A percentile compares a stretch with the other conserved stretches of the same genome.
Conservation (phyloP, 2,113 vertebrate genomes). For the Nerophis lumbriciformis region DNA sequence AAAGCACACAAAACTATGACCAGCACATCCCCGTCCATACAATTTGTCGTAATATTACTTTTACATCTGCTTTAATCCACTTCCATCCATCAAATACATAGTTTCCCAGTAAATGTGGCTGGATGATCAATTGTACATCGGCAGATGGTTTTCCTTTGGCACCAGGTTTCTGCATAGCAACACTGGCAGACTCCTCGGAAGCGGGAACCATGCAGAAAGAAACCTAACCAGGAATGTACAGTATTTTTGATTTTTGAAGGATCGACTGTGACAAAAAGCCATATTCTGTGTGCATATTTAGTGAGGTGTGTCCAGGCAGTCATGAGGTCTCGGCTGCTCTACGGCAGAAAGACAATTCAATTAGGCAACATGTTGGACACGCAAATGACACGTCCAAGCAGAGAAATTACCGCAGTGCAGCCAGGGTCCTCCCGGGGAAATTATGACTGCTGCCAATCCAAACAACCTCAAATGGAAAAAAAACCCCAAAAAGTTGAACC, state of each 20-base stretch:
- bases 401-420: slow-evolving; percentile 41
- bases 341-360: slow-evolving; percentile 33
- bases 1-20: slow-evolving; percentile 1
- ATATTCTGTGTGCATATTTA: slow-evolving; percentile 3
- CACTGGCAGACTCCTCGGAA: slow-evolving; percentile 7
- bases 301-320: not conserved
- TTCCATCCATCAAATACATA: slow-evolving; percentile 30
- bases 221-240: slow-evolving; percentile 3
- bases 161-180: slow-evolving; percentile 17
- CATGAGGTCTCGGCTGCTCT: slow-evolving; percentile 35
- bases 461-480: slow-evolving; percentile 27
- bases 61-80: slow-evolving; percentile 33
- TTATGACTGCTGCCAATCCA: slow-evolving; percentile 43
- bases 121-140: slow-evolving; percentile 33
- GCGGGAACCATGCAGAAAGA: slow-evolving; percentile 9
- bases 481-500: slow-evolving; percentile 19
- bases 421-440: slow-evolving; percentile 45
- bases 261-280: slow-evolving; percentile 12
- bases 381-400: slow-evolving; percentile 62
- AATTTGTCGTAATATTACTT: slow-evolving; percentile 23
- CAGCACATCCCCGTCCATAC: not conserved
- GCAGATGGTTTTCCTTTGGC: slow-evolving; percentile 29
- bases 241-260: slow-evolving; percentile 19
- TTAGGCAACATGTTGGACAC: slow-evolving; percentile 35
- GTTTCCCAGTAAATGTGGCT: slow-evolving; percentile 46